Conservation (phyloP, 2,797 vertebrate genomes). For the Smutsia gigantea region DNA sequence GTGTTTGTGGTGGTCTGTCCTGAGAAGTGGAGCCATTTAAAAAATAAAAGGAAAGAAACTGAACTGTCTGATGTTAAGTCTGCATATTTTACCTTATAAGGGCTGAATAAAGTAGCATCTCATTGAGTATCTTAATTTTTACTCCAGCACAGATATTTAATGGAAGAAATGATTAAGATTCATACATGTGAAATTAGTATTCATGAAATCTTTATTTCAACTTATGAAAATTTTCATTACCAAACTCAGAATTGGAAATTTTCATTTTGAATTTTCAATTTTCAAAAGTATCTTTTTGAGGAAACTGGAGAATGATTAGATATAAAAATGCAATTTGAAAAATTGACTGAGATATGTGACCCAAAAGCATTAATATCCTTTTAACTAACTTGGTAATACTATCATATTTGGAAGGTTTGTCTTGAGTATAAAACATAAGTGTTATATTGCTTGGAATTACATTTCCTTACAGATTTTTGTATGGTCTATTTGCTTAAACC, state of each 20-base stretch:
- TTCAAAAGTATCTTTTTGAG: neutral
- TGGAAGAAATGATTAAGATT: neutral
- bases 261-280: neutral
- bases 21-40: conserved; percentile 63
- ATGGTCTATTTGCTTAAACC: conserved; percentile 47
- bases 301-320: neutral
- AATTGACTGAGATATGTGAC: neutral
- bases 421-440: conserved; percentile 24
- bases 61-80: conserved; percentile 28
- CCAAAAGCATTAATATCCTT: neutral
- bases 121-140: conserved; percentile 46
- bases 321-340: conserved; percentile 15
- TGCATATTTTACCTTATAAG: conserved; percentile 11
- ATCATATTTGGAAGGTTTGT: conserved; percentile 11
- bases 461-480: conserved; percentile 59
- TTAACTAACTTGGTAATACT: conserved; percentile 39
- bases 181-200: conserved; percentile 20
- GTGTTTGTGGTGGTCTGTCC: conserved; percentile 67
- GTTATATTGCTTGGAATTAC: neutral
- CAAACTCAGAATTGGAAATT: neutral
- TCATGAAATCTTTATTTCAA: conserved; percentile 15
- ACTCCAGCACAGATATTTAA: conserved; percentile 14
- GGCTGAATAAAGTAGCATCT: neutral
- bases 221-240: neutral
- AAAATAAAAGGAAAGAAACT: conserved; percentile 73